Conservation (phyloP, 1,140 invertebrate species). For the Nautilus pompilius region DNA sequence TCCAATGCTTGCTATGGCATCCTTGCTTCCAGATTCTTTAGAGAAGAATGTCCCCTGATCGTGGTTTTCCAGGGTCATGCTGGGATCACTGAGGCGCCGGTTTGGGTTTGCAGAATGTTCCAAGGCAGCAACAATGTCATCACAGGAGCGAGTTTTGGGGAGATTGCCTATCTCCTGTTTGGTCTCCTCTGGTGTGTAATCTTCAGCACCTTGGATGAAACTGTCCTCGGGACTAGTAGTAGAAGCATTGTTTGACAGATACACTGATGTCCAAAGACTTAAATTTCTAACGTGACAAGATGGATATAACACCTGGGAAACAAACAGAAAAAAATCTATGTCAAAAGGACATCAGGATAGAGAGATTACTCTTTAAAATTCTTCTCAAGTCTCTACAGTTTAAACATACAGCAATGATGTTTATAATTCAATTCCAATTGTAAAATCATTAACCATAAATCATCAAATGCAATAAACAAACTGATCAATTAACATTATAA, state of each 20-base stretch:
- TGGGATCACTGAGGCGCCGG: conserved; percentile 77
- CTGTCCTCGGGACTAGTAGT: conserved; percentile 36
- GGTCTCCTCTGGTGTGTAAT: conserved; percentile 6
- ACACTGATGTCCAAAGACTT: conserved; percentile 80
- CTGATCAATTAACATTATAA: no score
- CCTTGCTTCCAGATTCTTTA: not conserved
- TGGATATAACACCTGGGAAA: conserved; percentile 76
- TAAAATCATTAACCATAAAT: no score
- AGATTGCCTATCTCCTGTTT: conserved; percentile 37
- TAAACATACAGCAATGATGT: no score
- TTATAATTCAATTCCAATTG: no score
- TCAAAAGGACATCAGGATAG: no score
- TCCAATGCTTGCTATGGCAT: no score
- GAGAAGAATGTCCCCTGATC: conserved; percentile 9
- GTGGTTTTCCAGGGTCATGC: conserved; percentile 55
- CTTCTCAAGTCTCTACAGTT: no score
- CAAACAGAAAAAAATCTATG: conserved; percentile 4
- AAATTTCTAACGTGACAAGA: conserved; percentile 79
- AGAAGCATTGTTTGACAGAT: conserved; percentile 59
- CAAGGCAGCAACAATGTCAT: conserved; percentile 61
- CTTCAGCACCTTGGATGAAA: conserved; percentile 13
- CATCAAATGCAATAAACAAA: no score
- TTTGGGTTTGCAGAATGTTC: conserved; percentile 64
- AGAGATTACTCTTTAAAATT: no score
- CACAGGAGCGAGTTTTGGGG: conserved; percentile 62